Evolutionary conservation across 2,797 vertebrate genomes (phyloP).

Genomic region (Rhyacichthys aspro): DNA sequence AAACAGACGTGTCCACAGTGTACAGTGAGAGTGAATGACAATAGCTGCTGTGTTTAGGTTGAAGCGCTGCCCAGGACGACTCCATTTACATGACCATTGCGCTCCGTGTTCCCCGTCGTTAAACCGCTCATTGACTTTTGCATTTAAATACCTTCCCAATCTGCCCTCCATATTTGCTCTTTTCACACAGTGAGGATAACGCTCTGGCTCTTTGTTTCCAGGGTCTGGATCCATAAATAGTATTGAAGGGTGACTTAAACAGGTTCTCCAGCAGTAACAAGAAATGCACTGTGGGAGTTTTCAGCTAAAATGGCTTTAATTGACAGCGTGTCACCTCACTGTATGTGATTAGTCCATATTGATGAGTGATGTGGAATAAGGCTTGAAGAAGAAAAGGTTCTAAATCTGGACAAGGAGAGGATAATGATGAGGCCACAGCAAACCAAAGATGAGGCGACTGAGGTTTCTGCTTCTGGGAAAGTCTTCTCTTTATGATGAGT

Average conservation of each 20-base stretch:
- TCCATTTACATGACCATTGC: slow-evolving; percentile 28
- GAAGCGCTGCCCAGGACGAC: background rate
- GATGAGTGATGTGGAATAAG: background rate
- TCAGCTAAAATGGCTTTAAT: slow-evolving; percentile 17
- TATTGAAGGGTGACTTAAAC: slow-evolving; percentile 1
- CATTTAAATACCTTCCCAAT: slow-evolving; percentile 26
- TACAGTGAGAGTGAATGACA: slow-evolving; percentile 19
- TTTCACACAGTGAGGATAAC: background rate
- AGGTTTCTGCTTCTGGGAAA: slow-evolving; percentile 29
- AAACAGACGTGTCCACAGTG: background rate
- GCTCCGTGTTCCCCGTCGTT: background rate
- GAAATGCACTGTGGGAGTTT: slow-evolving; percentile 4
- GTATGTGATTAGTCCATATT: background rate
- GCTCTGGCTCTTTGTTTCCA: background rate
- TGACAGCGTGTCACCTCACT: background rate
- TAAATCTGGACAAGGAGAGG: slow-evolving; percentile 27
- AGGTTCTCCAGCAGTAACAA: background rate
- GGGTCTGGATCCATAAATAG: slow-evolving; percentile 1
- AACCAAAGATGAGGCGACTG: slow-evolving; percentile 30
- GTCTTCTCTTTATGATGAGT: slow-evolving; percentile 15
- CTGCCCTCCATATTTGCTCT: slow-evolving; percentile 8
- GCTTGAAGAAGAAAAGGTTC: slow-evolving; percentile 33
- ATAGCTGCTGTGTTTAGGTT: slow-evolving; percentile 22
- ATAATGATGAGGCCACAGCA: slow-evolving; percentile 40
- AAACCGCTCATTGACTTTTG: slow-evolving; percentile 9